Conservation (phyloP, 2,888 invertebrate genomes). For the Epistrophella euchroma region DNA sequence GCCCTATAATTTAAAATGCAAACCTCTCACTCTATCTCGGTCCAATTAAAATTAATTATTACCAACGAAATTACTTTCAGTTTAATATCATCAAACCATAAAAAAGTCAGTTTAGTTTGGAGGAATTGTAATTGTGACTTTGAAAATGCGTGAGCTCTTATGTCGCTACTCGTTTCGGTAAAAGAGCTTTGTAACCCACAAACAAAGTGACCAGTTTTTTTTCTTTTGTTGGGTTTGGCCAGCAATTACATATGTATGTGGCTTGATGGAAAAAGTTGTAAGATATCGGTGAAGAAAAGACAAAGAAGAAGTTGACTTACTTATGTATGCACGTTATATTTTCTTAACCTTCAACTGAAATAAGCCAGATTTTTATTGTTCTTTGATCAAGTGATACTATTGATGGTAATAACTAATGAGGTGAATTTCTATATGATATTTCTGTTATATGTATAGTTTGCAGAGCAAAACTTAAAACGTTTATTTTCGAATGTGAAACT, state of each 20-base stretch:
- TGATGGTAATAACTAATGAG: background rate
- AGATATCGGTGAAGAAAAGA: too few relatives aligned
- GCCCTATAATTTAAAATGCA: background rate
- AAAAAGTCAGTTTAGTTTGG: background rate
- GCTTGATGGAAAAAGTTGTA: conserved; percentile 26
- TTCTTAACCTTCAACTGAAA: conserved; percentile 46
- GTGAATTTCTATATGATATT: conserved; percentile 4
- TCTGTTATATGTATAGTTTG: too few relatives aligned
- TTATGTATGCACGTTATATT: too few relatives aligned
- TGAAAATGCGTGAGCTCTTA: conserved; percentile 47
- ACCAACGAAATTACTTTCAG: conserved; percentile 51
- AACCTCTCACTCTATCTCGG: conserved; percentile 51
- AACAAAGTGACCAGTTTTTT: conserved; percentile 20
- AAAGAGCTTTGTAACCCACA: conserved; percentile 18
- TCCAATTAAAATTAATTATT: conserved; percentile 68
- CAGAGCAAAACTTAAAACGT: too few relatives aligned
- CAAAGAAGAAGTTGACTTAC: conserved; percentile 28
- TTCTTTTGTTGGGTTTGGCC: conserved; percentile 21
- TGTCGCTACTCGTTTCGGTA: conserved; percentile 13
- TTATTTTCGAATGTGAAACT: too few relatives aligned
- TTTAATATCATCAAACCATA: conserved; percentile 38
- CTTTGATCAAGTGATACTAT: conserved; percentile 29
- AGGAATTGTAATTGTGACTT: conserved; percentile 39
- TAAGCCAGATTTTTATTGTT: conserved; percentile 43
- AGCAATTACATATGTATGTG: background rate